Percentiles rank a stretch among this genome's conserved stretches.
phyloP scores from a whole-genome alignment of 2,888 invertebrate genomes.

The Camptogramma bilineatum region DNA sequence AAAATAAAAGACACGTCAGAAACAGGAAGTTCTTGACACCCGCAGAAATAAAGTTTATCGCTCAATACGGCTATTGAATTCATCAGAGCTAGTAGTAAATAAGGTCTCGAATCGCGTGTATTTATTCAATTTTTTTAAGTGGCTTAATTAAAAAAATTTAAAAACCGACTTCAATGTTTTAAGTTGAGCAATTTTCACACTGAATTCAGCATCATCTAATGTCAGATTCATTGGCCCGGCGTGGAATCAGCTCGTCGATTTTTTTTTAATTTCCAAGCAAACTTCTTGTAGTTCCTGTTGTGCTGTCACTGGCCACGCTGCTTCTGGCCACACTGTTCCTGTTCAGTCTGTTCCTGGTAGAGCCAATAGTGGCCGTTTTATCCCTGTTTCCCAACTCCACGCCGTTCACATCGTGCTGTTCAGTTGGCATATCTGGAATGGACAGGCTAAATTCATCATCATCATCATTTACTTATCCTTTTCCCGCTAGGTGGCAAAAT shows the following conservation, averaged over 20 bases:
- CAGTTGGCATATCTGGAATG: neutral
- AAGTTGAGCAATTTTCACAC: too few species aligned
- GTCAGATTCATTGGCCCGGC: too few species aligned
- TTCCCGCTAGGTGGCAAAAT: too few species aligned
- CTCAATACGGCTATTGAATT: neutral
- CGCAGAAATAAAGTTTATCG: neutral
- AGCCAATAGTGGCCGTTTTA: neutral
- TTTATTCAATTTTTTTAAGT: too few species aligned
- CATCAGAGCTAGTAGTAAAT: too few species aligned
- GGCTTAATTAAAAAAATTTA: too few species aligned
- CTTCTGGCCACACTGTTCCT: neutral
- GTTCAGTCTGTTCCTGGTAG: neutral
- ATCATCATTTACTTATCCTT: too few species aligned
- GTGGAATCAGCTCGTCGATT: neutral
- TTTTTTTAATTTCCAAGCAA: neutral
- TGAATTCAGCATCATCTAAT: too few species aligned
- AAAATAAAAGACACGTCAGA: conserved; percentile 16
- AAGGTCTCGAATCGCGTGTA: too few species aligned
- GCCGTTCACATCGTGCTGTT: neutral
- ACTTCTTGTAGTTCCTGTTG: neutral
- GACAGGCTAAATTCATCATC: neutral
- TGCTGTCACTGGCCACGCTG: neutral
- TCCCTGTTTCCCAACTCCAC: neutral
- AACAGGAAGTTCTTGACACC: neutral
- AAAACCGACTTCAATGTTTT: too few species aligned